Evolutionary conservation across 1,140 invertebrate genomes (phyloP).

Genomic region (Drosophila varians): DNA sequence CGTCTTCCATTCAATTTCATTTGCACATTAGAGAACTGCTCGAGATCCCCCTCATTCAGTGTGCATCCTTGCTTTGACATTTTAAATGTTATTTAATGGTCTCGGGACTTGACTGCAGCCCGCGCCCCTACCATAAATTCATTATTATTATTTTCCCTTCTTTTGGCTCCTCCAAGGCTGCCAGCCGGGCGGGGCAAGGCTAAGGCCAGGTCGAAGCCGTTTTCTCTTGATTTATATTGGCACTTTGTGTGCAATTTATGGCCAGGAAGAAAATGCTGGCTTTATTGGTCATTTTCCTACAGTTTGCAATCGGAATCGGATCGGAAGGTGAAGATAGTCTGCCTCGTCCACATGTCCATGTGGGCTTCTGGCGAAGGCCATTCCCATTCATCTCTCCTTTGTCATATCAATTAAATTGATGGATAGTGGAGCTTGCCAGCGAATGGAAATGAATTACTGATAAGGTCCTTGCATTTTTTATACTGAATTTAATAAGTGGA

Average conservation of each 20-base stretch:
- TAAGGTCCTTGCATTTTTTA: too few relatives aligned
- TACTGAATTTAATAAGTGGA: neutral
- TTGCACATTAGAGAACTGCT: constrained; percentile 56
- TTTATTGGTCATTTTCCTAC: constrained; percentile 32
- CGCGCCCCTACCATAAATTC: constrained; percentile 30
- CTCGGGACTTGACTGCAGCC: constrained; percentile 13
- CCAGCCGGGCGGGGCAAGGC: too few relatives aligned
- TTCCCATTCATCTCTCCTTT: constrained; percentile 2
- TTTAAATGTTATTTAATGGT: constrained; percentile 78
- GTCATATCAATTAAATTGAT: constrained; percentile 13
- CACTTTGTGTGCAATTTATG: constrained; percentile 43
- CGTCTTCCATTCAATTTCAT: constrained; percentile 68
- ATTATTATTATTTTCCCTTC: constrained; percentile 46
- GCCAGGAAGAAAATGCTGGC: constrained; percentile 14
- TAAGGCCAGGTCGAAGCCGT: constrained; percentile 12
- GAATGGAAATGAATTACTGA: constrained; percentile 10
- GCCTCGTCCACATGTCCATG: neutral
- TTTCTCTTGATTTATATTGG: constrained; percentile 47
- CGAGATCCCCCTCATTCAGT: neutral
- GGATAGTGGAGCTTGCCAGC: neutral
- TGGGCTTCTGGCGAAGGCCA: neutral
- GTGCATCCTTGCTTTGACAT: constrained; percentile 55
- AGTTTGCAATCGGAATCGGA: constrained; percentile 6
- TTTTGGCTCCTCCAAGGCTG: neutral
- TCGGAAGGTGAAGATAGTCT: constrained; percentile 14